Evolutionary conservation across 2,113 vertebrate genomes (phyloP), one percentile per base, ranked within the genome.

Genomic region (Archilochus colubris): DNA sequence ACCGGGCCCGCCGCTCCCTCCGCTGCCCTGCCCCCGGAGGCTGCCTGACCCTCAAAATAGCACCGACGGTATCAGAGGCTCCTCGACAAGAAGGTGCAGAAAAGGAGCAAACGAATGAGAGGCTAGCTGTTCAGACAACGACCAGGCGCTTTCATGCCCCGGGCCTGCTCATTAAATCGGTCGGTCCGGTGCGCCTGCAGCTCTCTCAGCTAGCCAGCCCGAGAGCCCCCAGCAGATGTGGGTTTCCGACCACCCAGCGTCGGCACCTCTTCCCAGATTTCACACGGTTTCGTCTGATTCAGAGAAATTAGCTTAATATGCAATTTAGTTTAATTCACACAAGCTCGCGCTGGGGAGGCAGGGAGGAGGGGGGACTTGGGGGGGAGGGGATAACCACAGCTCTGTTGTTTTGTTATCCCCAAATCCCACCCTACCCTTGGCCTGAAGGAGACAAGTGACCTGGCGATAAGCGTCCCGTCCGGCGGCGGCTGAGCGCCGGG

Each of bases 271-370:
- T 88, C 74, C 54, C 25, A 10, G 5, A 70, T 51, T 80, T 82
- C 91, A 58, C 62, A 88, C 78, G 48, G 25, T 82, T 80, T 89
- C 28, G 8, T 22, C 57, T 16, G 57, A 38, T 72, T 67, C 70
- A 6, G 44, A 79, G 53, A 89, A 94, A 94, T 88, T 74, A 86
- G 77, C 73, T 94, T 96, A 93, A 96, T 89, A 97, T 94, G 70
- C 90, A 55, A 86, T 91, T 91, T 82, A 96, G 84, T 61, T 86
- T 90, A 75, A 96, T 84, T 94, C 89, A 79, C 84, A 78, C 40
- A 74, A 90, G 36, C 43, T 50, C 36, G 36, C 66, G 59, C 28
- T 7, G 43, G 76, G 44, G 61, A 38, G 61, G 61, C 58, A 7
- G 31, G 31, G 4, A 7, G 31, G 31, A 4, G 25, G 23, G 9